Base-by-base conservation (phyloP, 2,797 vertebrate genomes). In the Amphiprion clarkii region DNA sequence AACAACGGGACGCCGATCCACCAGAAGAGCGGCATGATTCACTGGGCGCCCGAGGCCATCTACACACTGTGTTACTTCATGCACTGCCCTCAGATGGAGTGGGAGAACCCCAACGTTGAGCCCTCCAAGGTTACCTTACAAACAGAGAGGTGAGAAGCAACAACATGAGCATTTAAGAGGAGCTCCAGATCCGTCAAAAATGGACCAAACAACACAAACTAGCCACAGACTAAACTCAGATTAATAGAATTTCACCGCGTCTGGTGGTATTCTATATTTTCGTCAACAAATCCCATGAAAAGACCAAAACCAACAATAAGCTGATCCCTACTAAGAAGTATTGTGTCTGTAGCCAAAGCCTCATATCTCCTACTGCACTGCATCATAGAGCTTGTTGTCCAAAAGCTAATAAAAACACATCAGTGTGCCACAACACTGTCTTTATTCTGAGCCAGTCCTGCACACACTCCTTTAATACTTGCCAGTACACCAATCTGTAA, bases 31-130 rank as follows among this genome's bases (percentile, higher is more conserved):
- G 88, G 94, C 6, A 88, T 94, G 0, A 95, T 97, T 40, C 97
- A 98, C 93, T 99, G 98, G 98, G 96, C 97, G 23, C 97, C 98
- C 0, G 98, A 99, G 86, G 97, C 98, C 6, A 95, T 99, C 59
- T 98, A 99, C 86, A 99, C 98, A 0, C 97, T 99, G 44, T 99
- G 97, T 90, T 99, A 99, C 90, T 99, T 99, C 94, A 99, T 99
- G 97, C 98, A 99, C 94, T 99, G 97, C 81, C 97, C 97, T 0
- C 98, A 99, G 81, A 97, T 98, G 96, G 98, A 99, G 86, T 99
- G 97, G 97, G 98, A 99, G 87, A 99, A 98, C 87, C 97, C 97
- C 57, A 98, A 98, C 0, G 95, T 98, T 67, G 98, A 99, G 79
- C 97, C 97, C 0, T 97, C 97, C 14, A 99, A 98, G 93, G 96